These are phyloP conservation scores for Choloepus didactylus DNA, from an alignment of 2,797 vertebrate genomes.

Conservation along the genomic window DNA sequence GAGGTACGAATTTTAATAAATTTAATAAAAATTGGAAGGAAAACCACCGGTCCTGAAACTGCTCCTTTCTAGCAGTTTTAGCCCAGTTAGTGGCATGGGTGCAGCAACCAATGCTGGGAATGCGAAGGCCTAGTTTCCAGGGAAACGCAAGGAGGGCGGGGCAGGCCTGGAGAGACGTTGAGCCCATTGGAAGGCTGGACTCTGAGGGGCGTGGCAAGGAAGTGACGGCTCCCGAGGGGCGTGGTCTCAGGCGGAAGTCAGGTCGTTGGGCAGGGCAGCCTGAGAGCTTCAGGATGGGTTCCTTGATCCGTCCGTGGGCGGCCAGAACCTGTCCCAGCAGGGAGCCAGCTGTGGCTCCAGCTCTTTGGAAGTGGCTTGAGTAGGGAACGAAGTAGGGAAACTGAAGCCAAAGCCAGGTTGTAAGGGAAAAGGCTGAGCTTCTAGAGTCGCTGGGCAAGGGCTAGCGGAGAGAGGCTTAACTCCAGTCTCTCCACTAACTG, in stretches of 20 bases:
- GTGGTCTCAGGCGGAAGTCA: neutral
- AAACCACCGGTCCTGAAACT: neutral
- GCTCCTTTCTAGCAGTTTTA: neutral
- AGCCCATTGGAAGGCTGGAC: neutral
- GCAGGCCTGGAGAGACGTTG: neutral
- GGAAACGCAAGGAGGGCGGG: rapidly evolving
- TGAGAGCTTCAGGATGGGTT: rapidly evolving
- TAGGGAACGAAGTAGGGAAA: neutral
- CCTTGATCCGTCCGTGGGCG: neutral
- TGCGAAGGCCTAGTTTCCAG: neutral
- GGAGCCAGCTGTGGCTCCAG: neutral
- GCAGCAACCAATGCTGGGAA: neutral
- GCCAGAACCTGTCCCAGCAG: neutral
- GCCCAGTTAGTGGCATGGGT: neutral
- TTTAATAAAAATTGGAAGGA: conserved; percentile 67
- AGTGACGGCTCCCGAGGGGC: neutral
- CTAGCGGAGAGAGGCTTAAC: neutral
- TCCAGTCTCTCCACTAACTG: neutral
- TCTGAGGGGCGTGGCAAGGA: neutral
- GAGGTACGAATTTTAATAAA: conserved; percentile 73
- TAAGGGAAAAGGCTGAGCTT: neutral
- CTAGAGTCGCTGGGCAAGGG: neutral
- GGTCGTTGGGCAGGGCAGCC: rapidly evolving
- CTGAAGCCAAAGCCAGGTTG: neutral
- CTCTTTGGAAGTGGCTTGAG: neutral